Base-by-base conservation (phyloP, 2,888 invertebrate species). In the Lobophora halterata region DNA sequence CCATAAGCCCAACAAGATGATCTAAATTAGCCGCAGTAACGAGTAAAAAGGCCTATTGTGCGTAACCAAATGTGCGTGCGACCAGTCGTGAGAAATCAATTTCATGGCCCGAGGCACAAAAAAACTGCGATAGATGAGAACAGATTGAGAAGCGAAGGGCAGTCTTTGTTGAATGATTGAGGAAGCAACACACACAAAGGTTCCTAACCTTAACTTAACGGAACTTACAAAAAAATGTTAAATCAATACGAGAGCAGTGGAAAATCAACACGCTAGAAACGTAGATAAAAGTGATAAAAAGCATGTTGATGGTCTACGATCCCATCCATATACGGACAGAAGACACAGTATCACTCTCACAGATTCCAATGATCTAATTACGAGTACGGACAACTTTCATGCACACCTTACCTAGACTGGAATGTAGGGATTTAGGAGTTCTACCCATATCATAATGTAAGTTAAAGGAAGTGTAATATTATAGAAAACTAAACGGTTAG, bases 21-120 rank as follows among this genome's bases (percentile, higher is more conserved):
- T 41, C 43, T 43, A 55, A 58, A 59, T 57, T 54, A 37, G 51
- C 44, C 28, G 49, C 40, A 38, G 43, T 49, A n/a, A n/a, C n/a
- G n/a, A n/a, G n/a, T n/a, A 57, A 65, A 58, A 53, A 42, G 14
- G 27, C 21, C 58, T 40, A 63, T 64, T 63, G 52, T 60, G 49
- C 50, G 42, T 49, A 44, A 28, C 48, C 41, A 52, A 53, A 55
- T 51, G 55, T 39, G 49, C 49, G 56, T 37, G 55, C 55, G 54
- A 60, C 55, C 45, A 47, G 46, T 40, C 64, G 61, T 65, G 64
- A 58, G 60, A 70, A 67, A 65, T 66, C 60, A 52, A 61, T 63
- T 61, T 55, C 59, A 67, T 68, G 61, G 63, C 45, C 50, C 39
- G 26, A 32, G 35, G 30, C 30, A 39, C 44, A 33, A 39, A 44